phyloP scores from a whole-genome alignment of 1,140 invertebrate species.

The Drosophila parvula region DNA sequence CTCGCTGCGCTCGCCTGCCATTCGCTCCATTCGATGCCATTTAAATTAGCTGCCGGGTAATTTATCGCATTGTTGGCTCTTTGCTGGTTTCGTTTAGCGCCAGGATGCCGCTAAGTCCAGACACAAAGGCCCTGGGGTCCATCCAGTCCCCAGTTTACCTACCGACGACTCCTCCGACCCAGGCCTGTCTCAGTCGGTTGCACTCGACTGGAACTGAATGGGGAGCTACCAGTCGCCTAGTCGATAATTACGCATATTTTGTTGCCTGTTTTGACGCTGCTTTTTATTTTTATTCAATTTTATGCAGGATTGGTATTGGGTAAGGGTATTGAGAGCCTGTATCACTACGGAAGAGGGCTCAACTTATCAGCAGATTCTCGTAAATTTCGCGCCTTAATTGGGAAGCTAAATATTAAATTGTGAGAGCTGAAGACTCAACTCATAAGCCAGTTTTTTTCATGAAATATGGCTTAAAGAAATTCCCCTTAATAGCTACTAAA shows the following conservation, averaged over 20 bases:
- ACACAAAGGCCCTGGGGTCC: conserved; percentile 71
- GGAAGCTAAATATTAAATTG: conserved; percentile 4
- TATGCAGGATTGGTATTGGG: conserved; percentile 3
- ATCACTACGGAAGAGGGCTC: background rate
- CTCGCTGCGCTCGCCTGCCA: conserved; percentile 29
- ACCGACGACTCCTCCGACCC: background rate
- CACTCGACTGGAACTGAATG: conserved; percentile 40
- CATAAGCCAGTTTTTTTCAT: background rate
- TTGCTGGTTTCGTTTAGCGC: conserved; percentile 79
- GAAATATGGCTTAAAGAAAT: background rate
- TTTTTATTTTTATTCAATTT: conserved; percentile 70
- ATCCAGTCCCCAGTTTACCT: conserved; percentile 1
- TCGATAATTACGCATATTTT: conserved; percentile 80
- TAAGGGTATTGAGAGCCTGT: conserved; percentile 31
- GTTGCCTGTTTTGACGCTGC: conserved; percentile 78
- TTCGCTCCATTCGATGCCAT: conserved; percentile 63
- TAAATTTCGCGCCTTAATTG: conserved; percentile 30
- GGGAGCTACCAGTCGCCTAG: conserved; percentile 49
- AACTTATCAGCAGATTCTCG: conserved; percentile 25
- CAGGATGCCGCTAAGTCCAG: conserved; percentile 70
- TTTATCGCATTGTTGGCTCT: conserved; percentile 76
- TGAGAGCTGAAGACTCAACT: conserved; percentile 4
- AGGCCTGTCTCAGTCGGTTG: conserved; percentile 24
- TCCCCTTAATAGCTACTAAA: background rate
- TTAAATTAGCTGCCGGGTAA: conserved; percentile 81